Evolutionary conservation across 2,888 invertebrate genomes (phyloP), one percentile per base, ranked within the genome.

Genomic region (Carpatolechia fugitivella): DNA sequence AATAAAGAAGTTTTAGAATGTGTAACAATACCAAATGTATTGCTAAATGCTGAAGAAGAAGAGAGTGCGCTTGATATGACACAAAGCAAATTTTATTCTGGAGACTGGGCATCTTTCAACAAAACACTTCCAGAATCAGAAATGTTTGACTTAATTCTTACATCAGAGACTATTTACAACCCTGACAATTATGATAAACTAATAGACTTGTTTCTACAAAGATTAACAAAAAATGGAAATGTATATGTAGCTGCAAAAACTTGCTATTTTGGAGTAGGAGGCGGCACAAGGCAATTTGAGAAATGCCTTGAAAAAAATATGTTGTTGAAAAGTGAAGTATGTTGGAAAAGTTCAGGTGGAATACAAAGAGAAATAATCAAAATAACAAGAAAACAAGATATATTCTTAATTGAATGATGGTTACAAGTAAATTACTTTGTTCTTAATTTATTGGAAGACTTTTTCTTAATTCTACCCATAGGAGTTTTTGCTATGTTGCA

Each of bases 191-290:
- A 98, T 74, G 71, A 82, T 20, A 97, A 97, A 76, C 85, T 99
- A 0, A 90, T 95, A 53, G 74, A 92, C 41, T 81, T 96, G 18
- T 94, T 98, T 68, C 85, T 91, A 68, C 79, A 87, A 41, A 91
- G 92, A 65, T 84, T 96, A 48, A 92, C 91, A 62, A 76, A 79
- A 55, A 72, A 81, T 77, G 98, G 97, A 38, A 70, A 76, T 44
- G 87, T 92, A 60, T 94, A 93, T 77, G 80, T 99, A 55, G 98
- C 98, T 52, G 98, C 97, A 2, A 99, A 99, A 91, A 93, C 93
- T 11, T 94, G 95, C 82, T 99, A 99, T 81, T 99, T 99, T 91
- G 99, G 99, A 60, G 97, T 98, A 18, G 98, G 98, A 10, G 99
- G 99, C 51, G 94, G 97, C 10, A 90, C 94, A 38, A 85, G 93